Base-by-base conservation (phyloP, 2,797 vertebrate species). In the Gymnothorax javanicus region DNA sequence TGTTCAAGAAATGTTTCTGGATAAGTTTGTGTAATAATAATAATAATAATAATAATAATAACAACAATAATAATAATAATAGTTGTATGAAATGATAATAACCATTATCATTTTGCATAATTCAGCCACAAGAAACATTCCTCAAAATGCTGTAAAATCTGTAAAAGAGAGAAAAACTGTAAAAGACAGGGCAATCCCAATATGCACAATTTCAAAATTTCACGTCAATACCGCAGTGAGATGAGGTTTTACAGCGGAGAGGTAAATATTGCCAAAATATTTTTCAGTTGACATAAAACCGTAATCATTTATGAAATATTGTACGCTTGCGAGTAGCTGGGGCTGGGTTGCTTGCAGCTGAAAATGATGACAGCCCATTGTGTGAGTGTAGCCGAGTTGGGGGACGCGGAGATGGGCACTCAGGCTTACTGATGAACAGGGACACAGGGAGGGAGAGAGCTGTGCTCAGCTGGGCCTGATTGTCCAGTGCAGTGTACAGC, bases 301-400 rank as follows among this genome's bases (percentile, higher is more conserved):
- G 20, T 50, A 23, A 23, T 79, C 75, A 54, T 54, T 79, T 17
- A 52, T 7, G 23, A 79, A 52, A 54, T 15, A 54, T 2, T 23
- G 20, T 82, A 83, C 82, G 82, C 87, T n/a, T 67, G 54, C 25
- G 60, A 57, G 62, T 5, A 69, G 54, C 58, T 33, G 58, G 59
- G 52, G 64, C 59, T 86, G 57, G 84, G 82, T 60, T 52, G 85
- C 84, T 33, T 60, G 85, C 86, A 87, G 86, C 81, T 82, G 71
- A 85, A 83, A 88, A 86, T 67, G 73, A 89, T 85, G 84, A 90
- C 69, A 85, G 87, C 67, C 88, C 89, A 90, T 90, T 88, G 89
- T 90, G 54, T 88, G 89, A 89, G 54, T 86, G 85, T 81, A 23
- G n/a, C 52, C 79, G 43, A 23, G n/a, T 20, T 67, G 20, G 62